phyloP scores from a whole-genome alignment of 2,113 vertebrate species.

The Tenrec ecaudatus region DNA sequence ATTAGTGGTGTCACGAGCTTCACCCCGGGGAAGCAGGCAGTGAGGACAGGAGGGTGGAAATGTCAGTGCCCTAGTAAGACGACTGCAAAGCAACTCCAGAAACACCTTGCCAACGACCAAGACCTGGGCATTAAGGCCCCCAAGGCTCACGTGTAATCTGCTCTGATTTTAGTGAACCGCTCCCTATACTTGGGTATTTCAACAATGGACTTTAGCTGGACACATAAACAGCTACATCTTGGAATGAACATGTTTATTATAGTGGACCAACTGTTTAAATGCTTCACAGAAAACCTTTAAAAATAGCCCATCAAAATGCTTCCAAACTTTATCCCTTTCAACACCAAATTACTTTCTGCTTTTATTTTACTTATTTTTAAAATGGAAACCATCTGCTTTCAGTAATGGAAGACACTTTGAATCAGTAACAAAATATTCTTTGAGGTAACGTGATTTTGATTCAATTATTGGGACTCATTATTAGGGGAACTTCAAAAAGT shows the following conservation, averaged over 20 bases:
- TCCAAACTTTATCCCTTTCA: not conserved
- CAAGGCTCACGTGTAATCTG: not conserved
- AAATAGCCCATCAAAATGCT: not conserved
- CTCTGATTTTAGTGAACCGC: slow-evolving; percentile 38
- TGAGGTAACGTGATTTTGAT: not conserved
- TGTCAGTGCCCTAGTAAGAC: not conserved
- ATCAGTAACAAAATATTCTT: not conserved
- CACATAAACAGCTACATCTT: not conserved
- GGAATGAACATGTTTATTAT: not conserved
- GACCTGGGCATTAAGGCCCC: not conserved
- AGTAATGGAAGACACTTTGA: not conserved
- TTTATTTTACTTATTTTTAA: not conserved
- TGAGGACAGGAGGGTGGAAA: not conserved
- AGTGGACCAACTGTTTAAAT: not conserved
- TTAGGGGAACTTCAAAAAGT: no score
- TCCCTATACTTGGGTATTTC: not conserved
- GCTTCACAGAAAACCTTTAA: slow-evolving; percentile 37
- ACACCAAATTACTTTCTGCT: not conserved
- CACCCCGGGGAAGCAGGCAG: not conserved
- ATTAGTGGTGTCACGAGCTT: not conserved
- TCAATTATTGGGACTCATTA: no score
- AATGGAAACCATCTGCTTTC: not conserved
- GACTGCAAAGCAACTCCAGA: slow-evolving; percentile 12
- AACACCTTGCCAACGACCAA: not conserved
- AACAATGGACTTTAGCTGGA: not conserved